Conservation (phyloP, 2,113 vertebrate species). For the Chionomys nivalis region DNA sequence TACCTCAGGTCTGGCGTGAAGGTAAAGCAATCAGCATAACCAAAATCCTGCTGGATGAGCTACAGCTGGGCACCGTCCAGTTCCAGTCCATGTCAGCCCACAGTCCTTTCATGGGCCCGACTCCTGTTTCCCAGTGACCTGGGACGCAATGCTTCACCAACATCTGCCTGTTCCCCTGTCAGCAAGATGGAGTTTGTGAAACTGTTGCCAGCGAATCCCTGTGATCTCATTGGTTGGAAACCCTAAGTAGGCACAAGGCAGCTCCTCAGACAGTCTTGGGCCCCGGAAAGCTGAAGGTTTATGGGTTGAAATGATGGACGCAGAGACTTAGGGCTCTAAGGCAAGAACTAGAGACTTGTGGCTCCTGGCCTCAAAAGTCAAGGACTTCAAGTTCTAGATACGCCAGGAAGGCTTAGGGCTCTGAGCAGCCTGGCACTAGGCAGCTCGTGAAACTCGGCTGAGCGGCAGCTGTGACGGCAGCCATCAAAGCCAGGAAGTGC, state of each 20-base stretch:
- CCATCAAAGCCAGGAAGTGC: too few species aligned
- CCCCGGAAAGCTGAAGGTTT: neutral
- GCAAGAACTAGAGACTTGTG: neutral
- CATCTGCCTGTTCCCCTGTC: neutral
- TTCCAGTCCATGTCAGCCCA: fast-evolving
- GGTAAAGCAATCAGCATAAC: fast-evolving
- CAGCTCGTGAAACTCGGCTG: too few species aligned
- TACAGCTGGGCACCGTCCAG: neutral
- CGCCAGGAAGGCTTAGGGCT: neutral
- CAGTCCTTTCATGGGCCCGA: neutral
- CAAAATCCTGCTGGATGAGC: neutral
- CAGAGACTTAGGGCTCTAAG: neutral
- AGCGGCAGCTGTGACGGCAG: neutral
- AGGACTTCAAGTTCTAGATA: neutral
- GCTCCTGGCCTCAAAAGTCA: neutral
- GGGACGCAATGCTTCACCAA: too few species aligned
- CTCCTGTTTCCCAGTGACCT: fast-evolving
- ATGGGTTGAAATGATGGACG: neutral
- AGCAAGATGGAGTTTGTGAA: neutral
- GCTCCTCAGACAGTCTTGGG: neutral
- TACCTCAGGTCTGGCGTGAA: neutral
- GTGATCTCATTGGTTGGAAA: neutral
- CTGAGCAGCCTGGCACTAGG: neutral
- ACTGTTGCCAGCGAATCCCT: neutral
- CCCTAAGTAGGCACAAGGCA: neutral